Evolutionary conservation across 1,140 invertebrate genomes (phyloP).

Genomic region (Bombus terrestris): DNA sequence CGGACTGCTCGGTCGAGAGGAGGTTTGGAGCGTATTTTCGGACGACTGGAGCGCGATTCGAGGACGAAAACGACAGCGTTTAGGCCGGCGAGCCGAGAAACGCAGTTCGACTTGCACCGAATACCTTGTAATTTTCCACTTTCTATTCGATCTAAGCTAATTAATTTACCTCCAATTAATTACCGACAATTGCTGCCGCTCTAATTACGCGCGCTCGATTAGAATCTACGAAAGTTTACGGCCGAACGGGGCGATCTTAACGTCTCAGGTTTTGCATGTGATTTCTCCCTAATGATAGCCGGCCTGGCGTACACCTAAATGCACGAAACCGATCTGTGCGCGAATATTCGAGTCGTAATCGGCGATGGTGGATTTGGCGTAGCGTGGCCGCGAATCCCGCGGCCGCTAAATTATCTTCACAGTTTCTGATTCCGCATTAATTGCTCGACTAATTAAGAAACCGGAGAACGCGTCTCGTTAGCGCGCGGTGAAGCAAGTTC

Average conservation of each 20-base stretch:
- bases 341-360: not conserved
- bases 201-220: constrained; percentile 67
- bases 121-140: constrained; percentile 61
- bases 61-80: not conserved
- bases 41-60: too few relatives aligned
- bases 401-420: constrained; percentile 24
- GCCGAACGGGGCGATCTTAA: constrained; percentile 58
- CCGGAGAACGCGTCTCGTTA: constrained; percentile 11
- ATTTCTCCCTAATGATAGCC: constrained; percentile 52
- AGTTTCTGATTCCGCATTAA: constrained; percentile 37
- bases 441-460: constrained; percentile 37
- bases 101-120: not conserved
- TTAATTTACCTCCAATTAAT: constrained; percentile 68
- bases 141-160: constrained; percentile 56
- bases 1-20: too few relatives aligned
- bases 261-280: constrained; percentile 57
- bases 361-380: not conserved
- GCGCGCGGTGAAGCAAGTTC: not conserved
- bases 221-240: constrained; percentile 68
- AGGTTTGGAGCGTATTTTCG: not conserved
- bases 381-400: constrained; percentile 1
- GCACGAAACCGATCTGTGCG: not conserved
- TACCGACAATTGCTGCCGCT: constrained; percentile 65
- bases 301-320: constrained; percentile 4
- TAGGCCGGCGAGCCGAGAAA: not conserved